These are phyloP conservation scores for Anhinga anhinga DNA, from an alignment of 2,113 vertebrate genomes.

Conservation along the genomic window DNA sequence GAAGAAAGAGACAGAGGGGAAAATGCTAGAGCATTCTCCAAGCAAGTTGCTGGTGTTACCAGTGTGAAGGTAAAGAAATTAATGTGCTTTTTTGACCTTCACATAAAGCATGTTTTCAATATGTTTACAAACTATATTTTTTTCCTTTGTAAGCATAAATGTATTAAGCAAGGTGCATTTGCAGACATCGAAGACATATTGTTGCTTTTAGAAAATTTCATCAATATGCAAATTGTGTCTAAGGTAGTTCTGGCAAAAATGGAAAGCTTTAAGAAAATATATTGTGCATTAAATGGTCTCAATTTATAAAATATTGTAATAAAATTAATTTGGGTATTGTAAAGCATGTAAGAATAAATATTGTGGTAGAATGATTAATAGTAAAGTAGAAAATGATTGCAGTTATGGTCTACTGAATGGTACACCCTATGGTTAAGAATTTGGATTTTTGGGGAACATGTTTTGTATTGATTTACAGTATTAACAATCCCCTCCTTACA, in stretches of 20 bases:
- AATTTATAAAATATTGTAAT: neutral
- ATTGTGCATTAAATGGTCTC: neutral
- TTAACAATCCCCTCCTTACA: neutral
- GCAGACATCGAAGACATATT: neutral
- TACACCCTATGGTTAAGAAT: neutral
- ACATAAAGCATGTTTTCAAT: neutral
- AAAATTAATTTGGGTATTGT: neutral
- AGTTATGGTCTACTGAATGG: neutral
- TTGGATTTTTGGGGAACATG: neutral
- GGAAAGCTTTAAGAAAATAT: neutral
- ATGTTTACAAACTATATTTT: neutral
- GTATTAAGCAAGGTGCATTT: neutral
- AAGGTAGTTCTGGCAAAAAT: neutral
- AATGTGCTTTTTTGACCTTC: accelerated
- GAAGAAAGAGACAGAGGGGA: neutral
- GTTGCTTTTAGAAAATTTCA: neutral
- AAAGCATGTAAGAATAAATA: neutral
- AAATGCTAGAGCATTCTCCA: neutral
- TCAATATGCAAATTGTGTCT: neutral
- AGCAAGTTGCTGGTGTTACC: neutral
- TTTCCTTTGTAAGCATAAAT: neutral
- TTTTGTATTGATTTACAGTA: neutral
- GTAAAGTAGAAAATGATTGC: neutral
- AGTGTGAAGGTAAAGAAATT: neutral
- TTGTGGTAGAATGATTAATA: neutral